phyloP scores from a whole-genome alignment of 2,888 invertebrate genomes.

The Piscicola geometra region DNA sequence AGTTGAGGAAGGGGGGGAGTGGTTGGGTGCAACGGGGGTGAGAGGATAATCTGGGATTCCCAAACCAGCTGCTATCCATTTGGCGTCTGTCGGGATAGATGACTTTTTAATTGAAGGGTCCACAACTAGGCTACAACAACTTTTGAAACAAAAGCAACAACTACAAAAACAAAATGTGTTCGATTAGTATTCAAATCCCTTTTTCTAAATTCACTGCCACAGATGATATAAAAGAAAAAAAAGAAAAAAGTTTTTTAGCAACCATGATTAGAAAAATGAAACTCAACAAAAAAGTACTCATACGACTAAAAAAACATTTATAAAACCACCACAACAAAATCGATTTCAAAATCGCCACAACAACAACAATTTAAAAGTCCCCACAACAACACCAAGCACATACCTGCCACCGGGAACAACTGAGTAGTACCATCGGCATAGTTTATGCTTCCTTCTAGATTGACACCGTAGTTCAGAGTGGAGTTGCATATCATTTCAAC shows the following conservation, averaged over 20 bases:
- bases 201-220: too few relatives aligned
- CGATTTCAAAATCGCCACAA: too few relatives aligned
- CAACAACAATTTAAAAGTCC: too few relatives aligned
- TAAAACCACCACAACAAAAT: neutral
- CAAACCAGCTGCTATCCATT: conserved; percentile 21
- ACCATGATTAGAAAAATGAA: too few relatives aligned
- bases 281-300: too few relatives aligned
- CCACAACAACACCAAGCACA: neutral
- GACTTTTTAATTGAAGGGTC: too few relatives aligned
- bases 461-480: conserved; percentile 48
- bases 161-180: too few relatives aligned
- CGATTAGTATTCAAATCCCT: too few relatives aligned
- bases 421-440: conserved; percentile 45
- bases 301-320: neutral
- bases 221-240: too few relatives aligned
- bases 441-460: conserved; percentile 45
- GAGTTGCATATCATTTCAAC: conserved; percentile 48
- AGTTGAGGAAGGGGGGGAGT: neutral
- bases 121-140: too few relatives aligned
- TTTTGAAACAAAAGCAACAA: too few relatives aligned
- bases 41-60: neutral
- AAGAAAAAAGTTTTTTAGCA: too few relatives aligned
- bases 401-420: conserved; percentile 47
- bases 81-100: neutral
- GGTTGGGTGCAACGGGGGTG: neutral